phyloP scores from a whole-genome alignment of 2,113 vertebrate genomes.

The cattle (Bos taurus) region ARS-UCD2.0 NC_037334.1:82953001-82953500 shows the following conservation, averaged over 20 bases:
- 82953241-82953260: not conserved
- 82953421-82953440: not conserved
- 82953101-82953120: not conserved
- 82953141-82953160: not conserved
- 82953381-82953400: not conserved
- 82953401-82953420: not conserved
- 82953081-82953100: not conserved
- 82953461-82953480: not conserved
- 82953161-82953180: not conserved
- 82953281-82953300: not conserved
- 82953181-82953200: not conserved
- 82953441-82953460: not conserved
- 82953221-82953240: not conserved
- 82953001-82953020: not conserved
- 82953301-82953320: not conserved
- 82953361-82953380: not conserved
- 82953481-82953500: not conserved
- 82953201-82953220: not conserved
- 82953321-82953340: not conserved
- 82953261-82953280: not conserved
- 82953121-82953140: not conserved
- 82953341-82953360: not conserved
- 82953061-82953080: not conserved
- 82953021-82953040: not conserved
- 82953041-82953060: not conserved